Base-by-base conservation (phyloP, 2,888 invertebrate species). In the Axea sp. region DNA sequence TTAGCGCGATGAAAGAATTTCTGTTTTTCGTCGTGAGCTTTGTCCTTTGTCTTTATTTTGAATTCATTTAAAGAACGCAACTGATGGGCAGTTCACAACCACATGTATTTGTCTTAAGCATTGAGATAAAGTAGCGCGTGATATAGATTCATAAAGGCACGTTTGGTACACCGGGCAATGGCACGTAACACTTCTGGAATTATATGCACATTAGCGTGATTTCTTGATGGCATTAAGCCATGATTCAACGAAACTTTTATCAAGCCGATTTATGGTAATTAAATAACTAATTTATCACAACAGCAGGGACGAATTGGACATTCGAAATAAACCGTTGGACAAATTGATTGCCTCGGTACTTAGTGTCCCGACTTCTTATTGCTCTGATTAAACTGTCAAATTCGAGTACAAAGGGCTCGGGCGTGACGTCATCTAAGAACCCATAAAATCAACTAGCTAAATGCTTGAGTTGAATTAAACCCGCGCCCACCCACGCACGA, bases 401-500 rank as follows among this genome's bases (percentile, higher is more conserved):
- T 68, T 65, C 47, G 37, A 73, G 64, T 41, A 47, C 39, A 59
- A 65, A 65, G 55, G 69, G 45, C 35, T 51, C 37, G 28, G 22
- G 37, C 72, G 75, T 83, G 81, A 84, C 79, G 84, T 82, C 81
- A 84, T 62, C 72, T 62, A 73, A 74, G 76, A 67, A 73, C 74
- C 76, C 77, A 49, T 77, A 80, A 80, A 80, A 82, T 83, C 80
- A 81, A 82, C 80, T 76, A 67, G 75, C 80, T 78, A 81, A 82
- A 82, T 81, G 78, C 80, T 78, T 76, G 62, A 75, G 74, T 79
- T 74, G 81, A 84, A 85, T 85, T 82, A 81, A 82, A 76, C 65
- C 72, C 33, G 76, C 78, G 81, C 80, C 81, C 81, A 80, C 81
- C 78, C 81, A 77, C 73, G 71, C 53, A 62, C 74, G 53, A 8